Evolutionary conservation across 2,113 vertebrate genomes (phyloP).

Genomic region (Motacilla alba): DNA sequence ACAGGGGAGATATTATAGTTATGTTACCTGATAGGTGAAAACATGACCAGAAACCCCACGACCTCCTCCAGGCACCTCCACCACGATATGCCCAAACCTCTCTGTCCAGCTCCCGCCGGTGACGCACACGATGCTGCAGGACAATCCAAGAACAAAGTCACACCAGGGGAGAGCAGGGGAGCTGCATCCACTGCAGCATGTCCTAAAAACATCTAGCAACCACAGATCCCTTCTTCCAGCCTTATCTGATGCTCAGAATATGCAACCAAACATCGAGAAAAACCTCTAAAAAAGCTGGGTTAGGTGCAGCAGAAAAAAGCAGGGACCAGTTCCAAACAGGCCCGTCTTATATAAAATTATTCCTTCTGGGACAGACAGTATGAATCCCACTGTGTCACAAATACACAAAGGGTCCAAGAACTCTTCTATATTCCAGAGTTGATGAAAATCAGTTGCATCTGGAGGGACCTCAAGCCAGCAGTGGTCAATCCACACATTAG

Average conservation of each 20-base stretch:
- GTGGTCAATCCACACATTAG: neutral
- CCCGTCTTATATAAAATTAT: neutral
- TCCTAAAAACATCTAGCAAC: neutral
- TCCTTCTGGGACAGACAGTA: neutral
- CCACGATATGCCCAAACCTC: constrained; percentile 76
- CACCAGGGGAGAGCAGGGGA: neutral
- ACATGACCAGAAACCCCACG: constrained; percentile 80
- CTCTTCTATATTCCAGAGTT: neutral
- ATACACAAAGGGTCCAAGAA: neutral
- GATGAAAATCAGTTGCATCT: neutral
- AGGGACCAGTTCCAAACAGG: neutral
- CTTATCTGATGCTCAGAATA: neutral
- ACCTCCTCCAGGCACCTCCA: constrained; percentile 86
- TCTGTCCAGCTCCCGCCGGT: constrained; percentile 79
- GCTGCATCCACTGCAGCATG: neutral
- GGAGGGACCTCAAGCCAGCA: neutral
- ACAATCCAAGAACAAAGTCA: constrained; percentile 31
- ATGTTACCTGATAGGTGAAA: constrained; percentile 90
- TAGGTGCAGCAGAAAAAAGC: neutral
- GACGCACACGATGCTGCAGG: constrained; percentile 86
- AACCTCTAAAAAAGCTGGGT: neutral
- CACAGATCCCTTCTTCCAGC: neutral
- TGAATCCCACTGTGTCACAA: neutral
- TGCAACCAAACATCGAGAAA: neutral
- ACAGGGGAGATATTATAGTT: neutral